phyloP scores from a whole-genome alignment of 1,140 invertebrate genomes.

The Hyphantria cunea region DNA sequence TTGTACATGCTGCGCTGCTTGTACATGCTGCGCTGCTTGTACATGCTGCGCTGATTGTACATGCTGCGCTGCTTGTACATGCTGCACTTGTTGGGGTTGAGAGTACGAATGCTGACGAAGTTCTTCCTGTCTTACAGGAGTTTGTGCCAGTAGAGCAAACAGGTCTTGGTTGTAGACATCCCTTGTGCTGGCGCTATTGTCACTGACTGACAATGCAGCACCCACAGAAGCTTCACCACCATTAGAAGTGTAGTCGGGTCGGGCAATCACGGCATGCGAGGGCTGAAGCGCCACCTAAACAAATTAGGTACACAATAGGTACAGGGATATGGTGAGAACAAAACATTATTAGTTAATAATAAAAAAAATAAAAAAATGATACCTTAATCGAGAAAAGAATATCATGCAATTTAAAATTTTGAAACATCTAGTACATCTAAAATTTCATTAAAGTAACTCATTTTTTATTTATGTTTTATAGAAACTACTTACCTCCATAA shows the following conservation, averaged over 20 bases:
- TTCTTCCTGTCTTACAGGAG: conserved; percentile 38
- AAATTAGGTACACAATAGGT: neutral
- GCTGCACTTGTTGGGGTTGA: conserved; percentile 44
- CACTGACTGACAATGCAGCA: conserved; percentile 68
- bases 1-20: conserved; percentile 43
- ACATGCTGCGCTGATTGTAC: conserved; percentile 45
- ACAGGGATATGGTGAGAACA: too few species aligned
- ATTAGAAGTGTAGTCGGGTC: conserved; percentile 61
- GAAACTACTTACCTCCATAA: too few species aligned
- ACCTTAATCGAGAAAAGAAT: too few species aligned
- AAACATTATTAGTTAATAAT: too few species aligned
- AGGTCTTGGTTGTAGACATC: conserved; percentile 60
- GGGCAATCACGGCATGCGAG: conserved; percentile 62
- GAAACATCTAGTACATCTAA: too few species aligned
- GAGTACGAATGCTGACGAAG: conserved; percentile 44
- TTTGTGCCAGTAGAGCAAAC: conserved; percentile 55
- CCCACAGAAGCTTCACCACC: conserved; percentile 73
- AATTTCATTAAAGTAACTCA: too few species aligned
- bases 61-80: conserved; percentile 26
- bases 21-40: conserved; percentile 21
- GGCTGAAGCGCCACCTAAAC: conserved; percentile 46
- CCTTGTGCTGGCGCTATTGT: conserved; percentile 46
- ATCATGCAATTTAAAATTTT: too few species aligned
- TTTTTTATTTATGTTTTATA: too few species aligned
- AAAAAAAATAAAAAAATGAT: too few species aligned